Evolutionary conservation across 1,140 invertebrate genomes (phyloP), one percentile per base, ranked within the genome.

Genomic region (Physella acuta): DNA sequence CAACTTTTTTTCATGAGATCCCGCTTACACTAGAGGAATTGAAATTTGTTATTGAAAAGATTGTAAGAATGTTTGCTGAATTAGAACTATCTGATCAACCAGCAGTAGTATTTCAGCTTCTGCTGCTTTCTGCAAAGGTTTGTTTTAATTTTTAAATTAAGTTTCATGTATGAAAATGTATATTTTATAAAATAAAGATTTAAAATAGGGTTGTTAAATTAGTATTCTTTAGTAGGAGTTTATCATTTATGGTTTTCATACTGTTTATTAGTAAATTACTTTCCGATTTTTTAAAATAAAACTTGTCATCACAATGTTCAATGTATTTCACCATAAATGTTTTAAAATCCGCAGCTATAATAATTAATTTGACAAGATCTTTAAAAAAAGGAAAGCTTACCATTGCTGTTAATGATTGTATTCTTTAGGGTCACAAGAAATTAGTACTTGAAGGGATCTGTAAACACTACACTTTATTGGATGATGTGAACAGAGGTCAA

Each of bases 11-110:
- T 70, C 78, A 77, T 68, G 85, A 86, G 67, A 76, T 85, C 24
- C 73, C 76, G 3, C 68, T 86, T 61, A 78, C 80, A 28, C 70
- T 66, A 16, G 82, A 84, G 0, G 84, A 86, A 67, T 74, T 86
- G 26, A 76, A 78, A 59, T 82, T 83, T 79, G 80, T 86, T n/a
- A 71, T 85, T n/a, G 76, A 81, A 62, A 85, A 86, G 73, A 78
- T 85, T 26, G 53, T 84, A 5, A 68, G 80, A 11, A 75, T 82
- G 73, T 79, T 86, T 36, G 73, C 73, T 44, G 79, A 80, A 1
- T 39, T 85, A 20, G 83, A 85, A 20, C 73, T 82, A 20, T 72
- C 80, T 71, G 82, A 84, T 64, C 72, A 86, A 30, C 85, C 85
- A 44, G 82, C 85, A 2, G 70, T 86, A 8, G 73, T 84, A 14